Evolutionary conservation across 2,113 vertebrate genomes (phyloP).

Genomic region (Verasper variegatus): DNA sequence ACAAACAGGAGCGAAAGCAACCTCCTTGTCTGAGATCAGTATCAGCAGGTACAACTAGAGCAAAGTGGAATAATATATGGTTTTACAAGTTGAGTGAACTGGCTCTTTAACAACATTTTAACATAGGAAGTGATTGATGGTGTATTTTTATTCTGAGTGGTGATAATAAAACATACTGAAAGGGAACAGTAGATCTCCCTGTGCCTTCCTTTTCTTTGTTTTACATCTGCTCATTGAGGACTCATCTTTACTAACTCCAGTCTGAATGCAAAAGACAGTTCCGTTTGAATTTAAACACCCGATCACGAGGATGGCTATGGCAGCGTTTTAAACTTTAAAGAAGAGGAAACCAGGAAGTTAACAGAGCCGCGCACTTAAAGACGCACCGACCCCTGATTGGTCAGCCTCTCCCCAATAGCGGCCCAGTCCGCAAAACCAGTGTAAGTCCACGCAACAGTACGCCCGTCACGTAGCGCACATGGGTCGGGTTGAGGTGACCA

Average conservation of each 20-base stretch:
- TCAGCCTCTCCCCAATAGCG: conserved; percentile 47
- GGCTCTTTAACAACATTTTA: neutral
- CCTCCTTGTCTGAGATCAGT: neutral
- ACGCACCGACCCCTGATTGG: conserved; percentile 72
- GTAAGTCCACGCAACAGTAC: conserved; percentile 33
- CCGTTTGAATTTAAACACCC: neutral
- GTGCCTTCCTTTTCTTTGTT: neutral
- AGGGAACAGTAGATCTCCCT: neutral
- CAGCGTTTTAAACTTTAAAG: neutral
- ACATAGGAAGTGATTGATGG: neutral
- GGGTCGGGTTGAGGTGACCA: conserved; percentile 65
- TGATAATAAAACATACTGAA: conserved; percentile 21
- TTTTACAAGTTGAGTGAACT: neutral
- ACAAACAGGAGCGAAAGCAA: neutral
- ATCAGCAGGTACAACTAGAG: neutral
- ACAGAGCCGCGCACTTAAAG: conserved; percentile 21
- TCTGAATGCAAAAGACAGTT: neutral
- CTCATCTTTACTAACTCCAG: neutral
- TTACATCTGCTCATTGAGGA: neutral
- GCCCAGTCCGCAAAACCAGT: conserved; percentile 63
- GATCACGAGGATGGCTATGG: neutral
- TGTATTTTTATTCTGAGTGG: neutral
- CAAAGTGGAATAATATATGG: neutral
- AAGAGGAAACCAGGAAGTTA: neutral
- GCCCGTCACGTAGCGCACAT: conserved; percentile 77